Conservation (phyloP, 1,140 invertebrate genomes). For the Proales similis region DNA sequence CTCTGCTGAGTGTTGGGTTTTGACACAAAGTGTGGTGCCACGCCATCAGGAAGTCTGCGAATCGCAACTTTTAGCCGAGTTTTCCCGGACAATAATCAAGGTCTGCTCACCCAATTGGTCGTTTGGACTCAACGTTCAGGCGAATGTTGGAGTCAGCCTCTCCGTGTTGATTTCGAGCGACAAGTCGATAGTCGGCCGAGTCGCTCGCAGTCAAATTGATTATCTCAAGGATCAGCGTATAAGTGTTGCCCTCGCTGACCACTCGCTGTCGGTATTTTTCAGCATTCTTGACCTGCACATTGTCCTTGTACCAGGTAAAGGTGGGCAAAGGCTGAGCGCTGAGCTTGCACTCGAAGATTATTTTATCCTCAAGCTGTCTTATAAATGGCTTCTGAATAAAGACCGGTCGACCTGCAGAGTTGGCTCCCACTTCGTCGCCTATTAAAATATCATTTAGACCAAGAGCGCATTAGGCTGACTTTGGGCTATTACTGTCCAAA, state of each 20-base stretch:
- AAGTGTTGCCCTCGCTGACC: constrained; percentile 63
- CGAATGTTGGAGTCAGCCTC: constrained; percentile 87
- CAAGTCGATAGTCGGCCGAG: constrained; percentile 81
- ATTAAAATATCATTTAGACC: background rate
- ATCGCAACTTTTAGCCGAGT: background rate
- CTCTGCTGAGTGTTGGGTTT: constrained; percentile 87
- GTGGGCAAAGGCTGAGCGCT: constrained; percentile 87
- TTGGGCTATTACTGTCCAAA: constrained; percentile 92
- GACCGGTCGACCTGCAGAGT: constrained; percentile 3
- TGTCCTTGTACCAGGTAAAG: constrained; percentile 83
- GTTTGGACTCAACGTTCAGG: constrained; percentile 64
- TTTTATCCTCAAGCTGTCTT: constrained; percentile 29
- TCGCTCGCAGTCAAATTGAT: constrained; percentile 82
- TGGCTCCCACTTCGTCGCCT: background rate
- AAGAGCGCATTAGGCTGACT: background rate
- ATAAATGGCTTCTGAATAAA: constrained; percentile 27
- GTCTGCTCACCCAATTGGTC: constrained; percentile 5
- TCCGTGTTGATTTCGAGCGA: constrained; percentile 84
- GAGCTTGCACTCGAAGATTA: constrained; percentile 55
- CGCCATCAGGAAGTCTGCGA: constrained; percentile 84
- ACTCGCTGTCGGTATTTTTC: constrained; percentile 39
- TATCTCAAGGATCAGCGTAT: constrained; percentile 80
- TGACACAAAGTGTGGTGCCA: constrained; percentile 85
- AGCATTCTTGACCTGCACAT: constrained; percentile 66
- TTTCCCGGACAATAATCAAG: background rate